Evolutionary conservation across 2,888 invertebrate genomes (phyloP), one percentile per base, ranked within the genome.

Genomic region (Spialia ferax): DNA sequence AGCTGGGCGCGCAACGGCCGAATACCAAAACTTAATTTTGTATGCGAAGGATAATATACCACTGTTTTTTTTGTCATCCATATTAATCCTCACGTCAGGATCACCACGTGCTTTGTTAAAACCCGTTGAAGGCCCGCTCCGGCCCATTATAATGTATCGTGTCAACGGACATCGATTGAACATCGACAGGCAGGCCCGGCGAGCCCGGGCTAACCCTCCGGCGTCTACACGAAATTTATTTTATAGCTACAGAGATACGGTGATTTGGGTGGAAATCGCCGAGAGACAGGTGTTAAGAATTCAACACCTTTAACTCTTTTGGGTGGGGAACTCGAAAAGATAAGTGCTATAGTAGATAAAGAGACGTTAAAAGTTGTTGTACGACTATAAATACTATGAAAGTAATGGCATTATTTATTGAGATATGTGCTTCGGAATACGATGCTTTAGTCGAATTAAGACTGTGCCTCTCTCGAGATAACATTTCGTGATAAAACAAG

Each of bases 271-370:
- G 86, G 89, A 91, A 92, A 90, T 90, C 86, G 85, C 86, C 83
- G 85, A 87, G 86, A 86, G 93, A 93, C 93, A 93, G 93, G 93
- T 93, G 93, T 93, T 88, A 93, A 92, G 85, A 93, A 88, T 89
- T 86, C 85, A 88, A 93, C 91, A 91, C 90, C 87, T 93, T 89
- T 88, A 84, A 78, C 75, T 86, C 85, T 85, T 87, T 88, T 88
- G 84, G 81, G 82, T 80, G 80, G 81, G 82, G 84, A 84, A 84
- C 82, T 82, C 75, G 76, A 72, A 72, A 70, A 86, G 90, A 91
- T 91, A 91, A 91, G 91, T 83, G 75, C 79, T 85, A 84, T 84
- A 87, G 89, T 89, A 91, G 91, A 93, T 91, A 88, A 85, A 85
- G 82, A 82, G 79, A 82, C 79, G 79, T 81, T 79, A 80, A 80